phyloP scores from a whole-genome alignment of 37 sponge, comb jelly and placozoan genomes.

The Mnemiopsis leidyi region DNA sequence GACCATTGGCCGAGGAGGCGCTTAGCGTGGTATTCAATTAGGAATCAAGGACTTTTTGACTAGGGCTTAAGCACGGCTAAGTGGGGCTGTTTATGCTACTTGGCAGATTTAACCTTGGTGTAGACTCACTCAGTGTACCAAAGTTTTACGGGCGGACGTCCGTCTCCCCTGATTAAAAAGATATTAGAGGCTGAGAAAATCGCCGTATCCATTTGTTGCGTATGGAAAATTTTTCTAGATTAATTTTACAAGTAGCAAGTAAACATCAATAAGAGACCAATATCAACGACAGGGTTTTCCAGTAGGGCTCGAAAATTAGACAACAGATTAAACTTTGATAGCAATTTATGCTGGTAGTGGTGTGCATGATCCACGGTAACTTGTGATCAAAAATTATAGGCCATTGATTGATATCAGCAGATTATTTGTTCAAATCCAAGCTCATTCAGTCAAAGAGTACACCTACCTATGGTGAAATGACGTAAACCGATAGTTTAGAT shows the following conservation, averaged over 20 bases:
- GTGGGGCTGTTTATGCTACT: constrained; percentile 20
- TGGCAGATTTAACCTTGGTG: background rate
- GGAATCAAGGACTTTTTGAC: constrained; percentile 42
- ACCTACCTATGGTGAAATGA: no score
- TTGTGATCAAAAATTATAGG: no score
- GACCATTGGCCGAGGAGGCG: background rate
- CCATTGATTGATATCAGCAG: no score
- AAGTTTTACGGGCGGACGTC: background rate
- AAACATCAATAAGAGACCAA: background rate
- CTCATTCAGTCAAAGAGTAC: no score
- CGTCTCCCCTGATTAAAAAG: background rate
- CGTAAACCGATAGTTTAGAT: no score
- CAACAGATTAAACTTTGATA: no score
- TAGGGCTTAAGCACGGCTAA: constrained; percentile 24
- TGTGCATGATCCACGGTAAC: no score
- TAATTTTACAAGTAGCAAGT: background rate
- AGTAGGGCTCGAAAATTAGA: background rate
- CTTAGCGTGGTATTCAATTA: constrained; percentile 40
- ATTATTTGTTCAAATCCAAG: no score
- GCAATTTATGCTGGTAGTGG: no score
- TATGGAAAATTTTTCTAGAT: background rate
- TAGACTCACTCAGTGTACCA: background rate
- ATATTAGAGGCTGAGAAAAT: background rate
- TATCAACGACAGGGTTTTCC: background rate
- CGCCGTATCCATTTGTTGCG: background rate